phyloP scores from a whole-genome alignment of 1,140 invertebrate genomes.

The Nephila pilipes region DNA sequence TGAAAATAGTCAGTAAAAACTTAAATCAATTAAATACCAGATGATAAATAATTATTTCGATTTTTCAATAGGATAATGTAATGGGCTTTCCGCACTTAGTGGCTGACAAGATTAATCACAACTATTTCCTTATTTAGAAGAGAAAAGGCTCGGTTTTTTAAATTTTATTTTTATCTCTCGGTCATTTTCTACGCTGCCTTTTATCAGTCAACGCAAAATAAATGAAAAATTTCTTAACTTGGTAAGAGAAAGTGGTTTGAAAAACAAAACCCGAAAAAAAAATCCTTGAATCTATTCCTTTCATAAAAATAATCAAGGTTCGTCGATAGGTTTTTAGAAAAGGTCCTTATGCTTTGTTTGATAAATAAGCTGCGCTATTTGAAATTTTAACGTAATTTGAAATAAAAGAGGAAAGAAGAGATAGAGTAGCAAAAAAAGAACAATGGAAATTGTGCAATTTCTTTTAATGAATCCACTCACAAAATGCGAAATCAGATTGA shows the following conservation, averaged over 20 bases:
- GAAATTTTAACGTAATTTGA: constrained; percentile 35
- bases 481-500: constrained; percentile 25
- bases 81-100: constrained; percentile 1
- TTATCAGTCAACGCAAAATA: not conserved
- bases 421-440: not conserved
- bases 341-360: not conserved
- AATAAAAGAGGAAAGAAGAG: not conserved
- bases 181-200: not conserved
- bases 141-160: not conserved
- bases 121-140: constrained; percentile 10
- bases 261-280: not conserved
- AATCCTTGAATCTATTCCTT: not conserved
- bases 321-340: not conserved
- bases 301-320: not conserved
- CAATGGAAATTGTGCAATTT: not conserved
- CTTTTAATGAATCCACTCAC: constrained; percentile 22
- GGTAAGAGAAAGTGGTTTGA: too few relatives aligned
- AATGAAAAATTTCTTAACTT: too few relatives aligned
- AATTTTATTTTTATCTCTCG: not conserved
- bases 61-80: constrained; percentile 14
- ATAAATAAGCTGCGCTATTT: not conserved
- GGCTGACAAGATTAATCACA: constrained; percentile 8
- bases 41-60: constrained; percentile 4
- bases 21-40: constrained; percentile 11
- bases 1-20: not conserved